phyloP scores from a whole-genome alignment of 2,797 vertebrate species.

The Menidia menidia region DNA sequence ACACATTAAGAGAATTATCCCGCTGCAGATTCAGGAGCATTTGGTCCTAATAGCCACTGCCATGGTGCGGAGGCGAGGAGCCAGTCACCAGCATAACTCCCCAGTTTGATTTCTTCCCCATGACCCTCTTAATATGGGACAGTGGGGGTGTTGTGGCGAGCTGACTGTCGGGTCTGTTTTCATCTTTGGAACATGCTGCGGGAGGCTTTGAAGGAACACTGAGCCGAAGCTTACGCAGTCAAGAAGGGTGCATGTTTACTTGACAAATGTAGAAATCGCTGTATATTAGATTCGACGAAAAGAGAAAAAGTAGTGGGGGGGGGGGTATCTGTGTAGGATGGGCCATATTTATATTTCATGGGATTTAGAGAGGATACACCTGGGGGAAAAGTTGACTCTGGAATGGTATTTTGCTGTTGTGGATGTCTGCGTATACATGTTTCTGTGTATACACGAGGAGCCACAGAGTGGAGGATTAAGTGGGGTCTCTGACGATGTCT shows the following conservation, averaged over 20 bases:
- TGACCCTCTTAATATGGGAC: constrained; percentile 61
- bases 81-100: constrained; percentile 76
- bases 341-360: constrained; percentile 9
- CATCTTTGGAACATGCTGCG: constrained; percentile 33
- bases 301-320: neutral
- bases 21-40: constrained; percentile 63
- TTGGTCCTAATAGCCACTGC: constrained; percentile 62
- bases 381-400: constrained; percentile 55
- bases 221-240: constrained; percentile 27
- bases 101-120: constrained; percentile 73
- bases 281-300: neutral
- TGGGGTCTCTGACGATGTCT: constrained; percentile 82
- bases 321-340: constrained; percentile 13
- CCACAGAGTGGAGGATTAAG: constrained; percentile 80
- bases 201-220: constrained; percentile 11
- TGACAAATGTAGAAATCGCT: constrained; percentile 6
- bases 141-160: constrained; percentile 60
- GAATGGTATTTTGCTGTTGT: constrained; percentile 31
- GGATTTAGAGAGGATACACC: constrained; percentile 24
- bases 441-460: constrained; percentile 58
- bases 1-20: constrained; percentile 94
- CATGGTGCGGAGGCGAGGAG: constrained; percentile 61
- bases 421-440: constrained; percentile 35
- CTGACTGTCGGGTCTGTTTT: constrained; percentile 62
- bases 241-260: constrained; percentile 12